Conservation (phyloP, 2,888 invertebrate genomes). For the Allygus modestus region DNA sequence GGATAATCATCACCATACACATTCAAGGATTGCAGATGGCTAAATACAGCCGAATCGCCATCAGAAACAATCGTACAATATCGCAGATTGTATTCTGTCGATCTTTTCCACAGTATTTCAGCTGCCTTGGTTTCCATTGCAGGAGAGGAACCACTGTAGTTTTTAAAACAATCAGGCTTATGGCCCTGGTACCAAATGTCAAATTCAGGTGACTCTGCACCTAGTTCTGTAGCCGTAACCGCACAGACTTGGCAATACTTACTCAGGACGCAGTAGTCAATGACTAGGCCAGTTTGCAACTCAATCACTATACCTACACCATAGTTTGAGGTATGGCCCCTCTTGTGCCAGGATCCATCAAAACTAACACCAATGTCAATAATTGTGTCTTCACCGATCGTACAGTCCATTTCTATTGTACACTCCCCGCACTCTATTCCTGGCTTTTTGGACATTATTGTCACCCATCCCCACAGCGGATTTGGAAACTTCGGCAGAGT, state of each 20-base stretch:
- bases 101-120: slow-evolving; percentile 35
- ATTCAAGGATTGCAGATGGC: neutral
- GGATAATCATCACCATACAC: neutral
- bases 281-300: slow-evolving; percentile 35
- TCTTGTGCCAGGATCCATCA: slow-evolving; percentile 49
- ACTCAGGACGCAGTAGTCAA: slow-evolving; percentile 32
- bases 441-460: neutral
- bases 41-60: slow-evolving; percentile 3
- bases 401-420: neutral
- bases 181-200: slow-evolving; percentile 39
- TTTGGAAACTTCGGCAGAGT: neutral
- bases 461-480: neutral
- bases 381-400: neutral
- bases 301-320: slow-evolving; percentile 38
- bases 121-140: slow-evolving; percentile 42
- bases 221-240: neutral
- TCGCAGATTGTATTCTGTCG: neutral
- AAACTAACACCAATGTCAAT: slow-evolving; percentile 36
- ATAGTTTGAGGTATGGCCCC: slow-evolving; percentile 32
- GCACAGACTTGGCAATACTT: slow-evolving; percentile 49
- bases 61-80: slow-evolving; percentile 12
- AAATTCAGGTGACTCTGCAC: slow-evolving; percentile 48
- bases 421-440: neutral
- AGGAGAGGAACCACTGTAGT: slow-evolving; percentile 39
- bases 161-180: slow-evolving; percentile 3